Evolutionary conservation across 2,113 vertebrate species (phyloP).

Genomic region (Arvicanthis niloticus): DNA sequence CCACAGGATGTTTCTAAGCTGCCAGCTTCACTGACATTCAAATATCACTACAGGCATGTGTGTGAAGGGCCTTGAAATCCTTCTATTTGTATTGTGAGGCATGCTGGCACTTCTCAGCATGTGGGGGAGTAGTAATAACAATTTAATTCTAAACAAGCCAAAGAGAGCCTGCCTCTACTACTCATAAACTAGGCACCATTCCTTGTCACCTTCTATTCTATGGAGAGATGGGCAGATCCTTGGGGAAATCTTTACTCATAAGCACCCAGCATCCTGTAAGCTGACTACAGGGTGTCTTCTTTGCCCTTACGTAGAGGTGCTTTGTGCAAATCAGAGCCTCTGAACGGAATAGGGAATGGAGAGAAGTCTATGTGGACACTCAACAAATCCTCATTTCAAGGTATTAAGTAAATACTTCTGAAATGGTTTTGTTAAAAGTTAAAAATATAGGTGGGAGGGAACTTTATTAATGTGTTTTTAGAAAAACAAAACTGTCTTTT

Average conservation of each 20-base stretch:
- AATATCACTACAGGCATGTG: neutral
- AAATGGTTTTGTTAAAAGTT: conserved; percentile 77
- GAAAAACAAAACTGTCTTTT: conserved; percentile 87
- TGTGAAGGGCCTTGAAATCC: neutral
- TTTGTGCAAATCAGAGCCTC: neutral
- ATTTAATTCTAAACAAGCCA: neutral
- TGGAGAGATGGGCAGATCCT: neutral
- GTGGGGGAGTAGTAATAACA: neutral
- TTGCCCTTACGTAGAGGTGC: neutral
- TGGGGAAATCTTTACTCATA: neutral
- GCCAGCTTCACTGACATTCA: neutral
- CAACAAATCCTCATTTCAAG: neutral
- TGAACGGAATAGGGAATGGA: neutral
- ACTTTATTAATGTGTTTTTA: conserved; percentile 82
- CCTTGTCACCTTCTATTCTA: neutral
- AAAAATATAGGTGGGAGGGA: conserved; percentile 23
- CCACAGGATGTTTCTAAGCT: neutral
- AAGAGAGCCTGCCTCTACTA: neutral
- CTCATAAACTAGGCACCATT: too few species aligned
- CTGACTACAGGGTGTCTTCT: neutral
- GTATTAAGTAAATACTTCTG: conserved; percentile 39
- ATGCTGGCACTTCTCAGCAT: neutral
- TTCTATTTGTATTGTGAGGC: neutral
- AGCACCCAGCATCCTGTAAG: neutral
- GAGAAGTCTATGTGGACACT: neutral